Percentiles rank a stretch among this genome's conserved stretches.
Conservation (phyloP, 1,140 invertebrate species). For the Hypothenemus hampei region DNA sequence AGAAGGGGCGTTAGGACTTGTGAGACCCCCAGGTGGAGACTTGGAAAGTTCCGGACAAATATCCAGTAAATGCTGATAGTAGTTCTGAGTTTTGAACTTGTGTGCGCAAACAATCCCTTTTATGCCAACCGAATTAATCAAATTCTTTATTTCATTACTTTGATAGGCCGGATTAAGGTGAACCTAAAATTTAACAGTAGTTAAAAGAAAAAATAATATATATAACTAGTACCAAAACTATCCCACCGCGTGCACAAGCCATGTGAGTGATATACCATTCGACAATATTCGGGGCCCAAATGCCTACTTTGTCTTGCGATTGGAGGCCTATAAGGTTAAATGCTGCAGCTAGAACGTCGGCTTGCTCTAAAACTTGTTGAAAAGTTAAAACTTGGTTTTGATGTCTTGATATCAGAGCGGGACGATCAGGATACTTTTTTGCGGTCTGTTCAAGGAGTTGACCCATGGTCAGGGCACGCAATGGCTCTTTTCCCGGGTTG, state of each 20-base stretch:
- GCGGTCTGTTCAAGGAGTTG: slow-evolving; percentile 54
- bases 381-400: slow-evolving; percentile 61
- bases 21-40: slow-evolving; percentile 42
- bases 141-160: slow-evolving; percentile 70
- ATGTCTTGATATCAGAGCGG: slow-evolving; percentile 57
- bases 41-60: slow-evolving; percentile 50
- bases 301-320: slow-evolving; percentile 76
- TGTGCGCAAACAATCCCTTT: slow-evolving; percentile 68
- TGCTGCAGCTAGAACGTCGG: slow-evolving; percentile 75
- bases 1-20: slow-evolving; percentile 38
- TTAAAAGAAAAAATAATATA: background rate
- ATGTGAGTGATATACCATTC: slow-evolving; percentile 78
- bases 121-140: slow-evolving; percentile 70
- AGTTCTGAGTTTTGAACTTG: slow-evolving; percentile 63
- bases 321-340: slow-evolving; percentile 70
- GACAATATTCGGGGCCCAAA: slow-evolving; percentile 83
- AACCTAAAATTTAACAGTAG: slow-evolving; percentile 51
- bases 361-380: slow-evolving; percentile 57
- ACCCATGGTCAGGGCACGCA: slow-evolving; percentile 59
- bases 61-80: slow-evolving; percentile 60
- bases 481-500: slow-evolving; percentile 52
- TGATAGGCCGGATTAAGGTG: slow-evolving; percentile 83
- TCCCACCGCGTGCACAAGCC: slow-evolving; percentile 74
- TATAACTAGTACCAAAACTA: slow-evolving; percentile 79
- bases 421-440: slow-evolving; percentile 51